phyloP scores from a whole-genome alignment of 2,113 vertebrate genomes.

The Geothlypis trichas region DNA sequence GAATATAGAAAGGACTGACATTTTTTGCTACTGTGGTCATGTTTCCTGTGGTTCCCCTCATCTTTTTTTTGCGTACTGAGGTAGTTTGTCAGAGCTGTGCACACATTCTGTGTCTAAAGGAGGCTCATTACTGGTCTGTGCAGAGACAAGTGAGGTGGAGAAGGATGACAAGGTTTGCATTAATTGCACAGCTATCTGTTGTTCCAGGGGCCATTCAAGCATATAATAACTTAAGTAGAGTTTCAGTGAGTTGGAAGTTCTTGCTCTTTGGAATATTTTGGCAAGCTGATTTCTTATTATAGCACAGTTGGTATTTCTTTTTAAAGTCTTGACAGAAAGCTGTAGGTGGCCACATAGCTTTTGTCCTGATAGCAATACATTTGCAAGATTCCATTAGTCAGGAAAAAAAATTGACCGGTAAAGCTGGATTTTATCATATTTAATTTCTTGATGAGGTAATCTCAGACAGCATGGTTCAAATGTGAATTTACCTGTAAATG shows the following conservation, averaged over 20 bases:
- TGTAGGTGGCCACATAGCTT: constrained; percentile 29
- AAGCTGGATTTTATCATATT: not conserved
- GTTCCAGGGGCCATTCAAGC: constrained; percentile 65
- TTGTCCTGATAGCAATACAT: not conserved
- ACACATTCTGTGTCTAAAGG: constrained; percentile 28
- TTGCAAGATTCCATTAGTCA: not conserved
- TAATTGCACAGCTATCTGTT: constrained; percentile 75
- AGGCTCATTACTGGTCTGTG: constrained; percentile 67
- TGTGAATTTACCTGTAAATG: not conserved
- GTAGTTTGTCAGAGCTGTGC: constrained; percentile 58
- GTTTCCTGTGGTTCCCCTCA: not conserved
- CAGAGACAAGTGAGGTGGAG: constrained; percentile 59
- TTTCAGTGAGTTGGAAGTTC: constrained; percentile 70
- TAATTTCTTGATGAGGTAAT: not conserved
- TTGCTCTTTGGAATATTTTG: constrained; percentile 56
- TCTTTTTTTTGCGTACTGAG: constrained; percentile 26
- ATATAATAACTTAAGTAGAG: constrained; percentile 73
- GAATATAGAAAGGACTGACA: not conserved
- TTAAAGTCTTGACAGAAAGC: constrained; percentile 64
- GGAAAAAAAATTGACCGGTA: not conserved
- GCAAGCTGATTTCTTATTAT: constrained; percentile 67
- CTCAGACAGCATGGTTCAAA: not conserved
- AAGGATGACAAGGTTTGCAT: constrained; percentile 67
- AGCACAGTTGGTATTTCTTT: constrained; percentile 59
- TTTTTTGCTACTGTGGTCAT: not conserved